These are phyloP conservation scores for Ceratina japonica DNA, from an alignment of 1,140 invertebrate species.

Conservation along the genomic window DNA sequence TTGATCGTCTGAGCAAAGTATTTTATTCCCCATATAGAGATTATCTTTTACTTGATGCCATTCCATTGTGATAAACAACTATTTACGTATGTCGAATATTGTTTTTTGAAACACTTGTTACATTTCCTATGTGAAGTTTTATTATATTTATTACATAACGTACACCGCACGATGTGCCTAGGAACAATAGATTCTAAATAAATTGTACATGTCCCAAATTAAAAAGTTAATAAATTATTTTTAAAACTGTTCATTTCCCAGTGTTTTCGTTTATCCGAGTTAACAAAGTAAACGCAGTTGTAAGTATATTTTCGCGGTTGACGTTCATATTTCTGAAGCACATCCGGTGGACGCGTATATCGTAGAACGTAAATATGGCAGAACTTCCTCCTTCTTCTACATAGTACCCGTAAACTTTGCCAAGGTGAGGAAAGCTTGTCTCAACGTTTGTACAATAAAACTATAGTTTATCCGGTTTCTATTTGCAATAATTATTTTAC, in stretches of 20 bases:
- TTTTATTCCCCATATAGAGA: neutral
- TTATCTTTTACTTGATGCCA: constrained; percentile 4
- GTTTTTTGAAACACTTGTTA: neutral
- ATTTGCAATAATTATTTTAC: neutral
- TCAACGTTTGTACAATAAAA: neutral
- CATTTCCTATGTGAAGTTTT: neutral
- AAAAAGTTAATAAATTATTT: constrained; percentile 1
- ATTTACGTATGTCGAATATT: neutral
- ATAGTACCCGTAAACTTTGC: neutral
- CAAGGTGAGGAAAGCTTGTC: constrained; percentile 1
- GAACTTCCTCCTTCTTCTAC: constrained; percentile 32
- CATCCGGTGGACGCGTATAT: neutral
- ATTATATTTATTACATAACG: constrained; percentile 8
- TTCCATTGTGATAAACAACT: constrained; percentile 6
- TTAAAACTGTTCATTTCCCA: neutral
- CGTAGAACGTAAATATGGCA: neutral
- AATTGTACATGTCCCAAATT: no score
- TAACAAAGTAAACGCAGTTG: neutral
- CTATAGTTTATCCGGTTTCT: neutral
- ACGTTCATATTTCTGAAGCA: neutral
- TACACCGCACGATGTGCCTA: neutral
- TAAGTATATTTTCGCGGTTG: constrained; percentile 13
- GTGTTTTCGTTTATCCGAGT: neutral
- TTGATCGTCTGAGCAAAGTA: neutral
- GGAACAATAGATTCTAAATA: no score